Percentiles rank a stretch among this genome's conserved stretches.
These are phyloP conservation scores for Steatornis caripensis DNA, from an alignment of 2,113 vertebrate species.

Conservation along the genomic window DNA sequence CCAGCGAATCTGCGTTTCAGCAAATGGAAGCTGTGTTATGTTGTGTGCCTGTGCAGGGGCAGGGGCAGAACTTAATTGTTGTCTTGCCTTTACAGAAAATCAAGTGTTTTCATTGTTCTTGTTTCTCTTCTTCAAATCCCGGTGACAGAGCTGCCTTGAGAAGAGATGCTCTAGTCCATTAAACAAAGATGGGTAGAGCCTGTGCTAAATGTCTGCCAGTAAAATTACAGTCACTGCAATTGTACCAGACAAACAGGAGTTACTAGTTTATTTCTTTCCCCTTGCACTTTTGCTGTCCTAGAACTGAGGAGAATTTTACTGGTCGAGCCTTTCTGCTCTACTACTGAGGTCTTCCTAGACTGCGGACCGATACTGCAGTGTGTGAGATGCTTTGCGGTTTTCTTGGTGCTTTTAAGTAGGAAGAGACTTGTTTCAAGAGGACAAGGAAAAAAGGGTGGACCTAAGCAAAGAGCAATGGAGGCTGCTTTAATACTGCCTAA, in stretches of 20 bases:
- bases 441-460: not conserved
- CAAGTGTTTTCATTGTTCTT: not conserved
- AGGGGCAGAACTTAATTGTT: no score
- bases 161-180: not conserved
- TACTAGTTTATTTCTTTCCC: not conserved
- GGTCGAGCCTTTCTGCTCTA: not conserved
- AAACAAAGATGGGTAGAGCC: not conserved
- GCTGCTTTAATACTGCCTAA: not conserved
- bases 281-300: not conserved
- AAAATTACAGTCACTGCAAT: not conserved
- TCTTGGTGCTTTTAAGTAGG: not conserved
- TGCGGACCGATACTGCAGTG: fast-evolving
- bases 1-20: no score
- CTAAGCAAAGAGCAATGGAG: not conserved
- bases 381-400: not conserved
- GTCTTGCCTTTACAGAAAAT: not conserved
- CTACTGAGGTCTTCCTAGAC: not conserved
- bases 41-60: no score
- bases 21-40: not conserved
- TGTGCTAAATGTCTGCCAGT: not conserved
- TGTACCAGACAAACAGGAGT: not conserved
- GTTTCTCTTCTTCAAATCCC: not conserved
- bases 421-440: not conserved
- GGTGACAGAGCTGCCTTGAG: not conserved
- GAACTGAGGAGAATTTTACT: not conserved